Conservation (phyloP, 2,888 invertebrate genomes). For the Pammene fasciana region DNA sequence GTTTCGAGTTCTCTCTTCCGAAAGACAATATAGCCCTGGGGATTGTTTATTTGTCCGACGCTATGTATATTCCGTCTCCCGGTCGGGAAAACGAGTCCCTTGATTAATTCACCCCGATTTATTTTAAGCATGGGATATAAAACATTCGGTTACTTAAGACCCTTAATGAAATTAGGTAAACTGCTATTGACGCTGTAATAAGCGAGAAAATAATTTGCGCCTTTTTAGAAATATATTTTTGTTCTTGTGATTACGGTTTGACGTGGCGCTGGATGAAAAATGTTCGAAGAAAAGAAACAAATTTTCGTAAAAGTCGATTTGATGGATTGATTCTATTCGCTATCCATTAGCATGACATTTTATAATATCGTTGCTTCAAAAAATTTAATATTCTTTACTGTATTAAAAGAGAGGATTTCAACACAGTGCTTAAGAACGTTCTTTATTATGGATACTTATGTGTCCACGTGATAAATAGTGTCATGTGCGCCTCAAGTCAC, state of each 20-base stretch:
- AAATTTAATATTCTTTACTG: not conserved
- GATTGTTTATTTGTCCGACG: slow-evolving; percentile 61
- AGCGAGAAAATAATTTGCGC: slow-evolving; percentile 10
- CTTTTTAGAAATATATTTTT: slow-evolving; percentile 10
- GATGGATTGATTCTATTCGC: slow-evolving; percentile 19
- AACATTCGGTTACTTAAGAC: slow-evolving; percentile 23
- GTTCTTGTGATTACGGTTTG: slow-evolving; percentile 11
- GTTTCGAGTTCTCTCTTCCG: slow-evolving; percentile 55
- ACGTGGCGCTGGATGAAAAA: slow-evolving; percentile 3
- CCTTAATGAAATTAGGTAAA: slow-evolving; percentile 23
- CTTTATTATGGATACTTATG: no score
- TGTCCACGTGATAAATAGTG: no score
- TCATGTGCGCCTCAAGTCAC: no score
- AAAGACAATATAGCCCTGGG: slow-evolving; percentile 59
- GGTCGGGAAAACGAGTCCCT: slow-evolving; percentile 61
- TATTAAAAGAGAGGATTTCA: no score
- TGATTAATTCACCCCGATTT: slow-evolving; percentile 66
- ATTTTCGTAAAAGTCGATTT: slow-evolving; percentile 15
- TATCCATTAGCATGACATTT: slow-evolving; percentile 3
- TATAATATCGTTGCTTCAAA: slow-evolving; percentile 4
- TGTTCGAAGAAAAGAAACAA: slow-evolving; percentile 18
- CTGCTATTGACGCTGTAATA: slow-evolving; percentile 17
- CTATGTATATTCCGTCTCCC: slow-evolving; percentile 55
- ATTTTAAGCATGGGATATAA: slow-evolving; percentile 46
- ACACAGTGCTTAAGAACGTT: no score